Conservation (phyloP, 2,113 vertebrate genomes). For the Menura novaehollandiae region DNA sequence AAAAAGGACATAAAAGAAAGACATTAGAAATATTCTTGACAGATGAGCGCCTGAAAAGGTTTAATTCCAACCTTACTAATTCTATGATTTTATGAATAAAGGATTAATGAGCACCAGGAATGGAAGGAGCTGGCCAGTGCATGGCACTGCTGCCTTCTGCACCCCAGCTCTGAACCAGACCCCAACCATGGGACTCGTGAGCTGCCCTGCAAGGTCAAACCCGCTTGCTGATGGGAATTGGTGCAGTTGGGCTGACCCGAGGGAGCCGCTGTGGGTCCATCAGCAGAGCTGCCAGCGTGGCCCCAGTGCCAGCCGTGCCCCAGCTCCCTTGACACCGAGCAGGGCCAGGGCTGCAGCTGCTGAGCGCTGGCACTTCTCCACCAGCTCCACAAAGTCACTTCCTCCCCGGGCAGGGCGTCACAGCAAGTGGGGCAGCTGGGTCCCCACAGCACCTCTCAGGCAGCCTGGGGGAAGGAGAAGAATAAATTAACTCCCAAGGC, state of each 20-base stretch:
- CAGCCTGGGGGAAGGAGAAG: background rate
- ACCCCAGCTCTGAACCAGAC: background rate
- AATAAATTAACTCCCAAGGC: rapidly evolving
- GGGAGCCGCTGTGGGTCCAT: background rate
- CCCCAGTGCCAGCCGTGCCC: background rate
- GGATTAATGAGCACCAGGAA: background rate
- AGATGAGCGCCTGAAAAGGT: background rate
- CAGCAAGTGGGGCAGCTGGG: background rate
- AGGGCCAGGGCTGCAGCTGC: background rate
- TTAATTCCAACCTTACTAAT: background rate
- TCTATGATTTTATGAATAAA: background rate
- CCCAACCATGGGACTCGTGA: rapidly evolving
- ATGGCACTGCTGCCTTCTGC: background rate
- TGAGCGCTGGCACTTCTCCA: background rate
- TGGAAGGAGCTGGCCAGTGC: background rate
- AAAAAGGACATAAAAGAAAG: background rate
- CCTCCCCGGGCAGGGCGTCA: rapidly evolving
- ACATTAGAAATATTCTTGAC: background rate
- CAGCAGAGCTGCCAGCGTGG: rapidly evolving
- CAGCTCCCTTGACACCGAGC: rapidly evolving
- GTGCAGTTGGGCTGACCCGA: rapidly evolving
- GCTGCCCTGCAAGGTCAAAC: background rate
- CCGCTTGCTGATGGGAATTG: rapidly evolving
- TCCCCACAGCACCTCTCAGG: rapidly evolving
- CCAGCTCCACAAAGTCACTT: background rate